Conservation (phyloP, 2,888 invertebrate species). For the Gymnoscelis rufifasciata region DNA sequence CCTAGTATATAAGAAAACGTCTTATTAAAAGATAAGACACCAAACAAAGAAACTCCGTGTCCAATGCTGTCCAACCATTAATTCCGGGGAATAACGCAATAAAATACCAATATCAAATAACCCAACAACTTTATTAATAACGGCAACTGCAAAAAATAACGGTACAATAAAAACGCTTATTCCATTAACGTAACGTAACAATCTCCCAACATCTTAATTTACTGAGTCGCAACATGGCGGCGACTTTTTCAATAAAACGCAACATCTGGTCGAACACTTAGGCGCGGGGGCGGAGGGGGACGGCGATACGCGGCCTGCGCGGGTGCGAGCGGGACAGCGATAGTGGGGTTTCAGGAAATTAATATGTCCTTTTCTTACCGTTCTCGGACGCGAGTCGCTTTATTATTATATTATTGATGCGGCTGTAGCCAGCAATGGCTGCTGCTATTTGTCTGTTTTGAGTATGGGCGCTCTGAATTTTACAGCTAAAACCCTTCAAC, state of each 20-base stretch:
- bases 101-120: neutral
- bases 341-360: slow-evolving; percentile 59
- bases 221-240: slow-evolving; percentile 70
- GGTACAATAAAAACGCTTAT: slow-evolving; percentile 27
- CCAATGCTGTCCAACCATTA: no score
- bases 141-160: slow-evolving; percentile 12
- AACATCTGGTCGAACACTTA: slow-evolving; percentile 74
- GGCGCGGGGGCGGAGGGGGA: slow-evolving; percentile 63
- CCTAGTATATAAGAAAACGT: no score
- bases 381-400: slow-evolving; percentile 50
- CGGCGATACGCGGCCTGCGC: slow-evolving; percentile 26
- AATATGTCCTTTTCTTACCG: slow-evolving; percentile 75
- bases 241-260: slow-evolving; percentile 77
- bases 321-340: slow-evolving; percentile 41
- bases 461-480: no score
- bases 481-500: no score
- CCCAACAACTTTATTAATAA: slow-evolving; percentile 8
- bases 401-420: slow-evolving; percentile 73
- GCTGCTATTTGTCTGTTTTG: no score
- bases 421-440: no score
- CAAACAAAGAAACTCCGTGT: no score
- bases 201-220: slow-evolving; percentile 71
- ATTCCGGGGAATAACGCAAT: no score
- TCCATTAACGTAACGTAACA: slow-evolving; percentile 37
- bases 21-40: no score